A percentile compares a stretch with the other conserved stretches of the same genome.
Evolutionary conservation across 2,113 vertebrate genomes (phyloP).

Genomic region (Acanthochromis polyacanthus): DNA sequence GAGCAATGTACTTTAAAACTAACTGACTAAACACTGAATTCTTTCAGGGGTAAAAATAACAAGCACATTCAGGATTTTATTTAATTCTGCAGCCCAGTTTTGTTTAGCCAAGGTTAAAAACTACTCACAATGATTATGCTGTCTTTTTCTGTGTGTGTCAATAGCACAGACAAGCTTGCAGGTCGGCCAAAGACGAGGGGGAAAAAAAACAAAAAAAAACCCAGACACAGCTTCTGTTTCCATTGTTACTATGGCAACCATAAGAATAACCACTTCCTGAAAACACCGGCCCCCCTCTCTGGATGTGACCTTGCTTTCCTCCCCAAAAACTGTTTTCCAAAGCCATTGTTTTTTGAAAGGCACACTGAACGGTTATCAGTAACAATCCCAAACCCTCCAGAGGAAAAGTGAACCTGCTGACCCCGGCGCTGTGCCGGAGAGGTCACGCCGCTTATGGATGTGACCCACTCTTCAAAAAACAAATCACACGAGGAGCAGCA

Average conservation of each 20-base stretch:
- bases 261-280: slow-evolving; percentile 47
- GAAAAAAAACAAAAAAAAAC: not conserved
- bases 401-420: slow-evolving; percentile 32
- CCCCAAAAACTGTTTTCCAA: slow-evolving; percentile 38
- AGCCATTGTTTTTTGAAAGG: slow-evolving; percentile 52
- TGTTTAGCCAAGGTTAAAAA: slow-evolving; percentile 10
- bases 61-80: not conserved
- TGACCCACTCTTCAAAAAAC: slow-evolving; percentile 35
- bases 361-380: slow-evolving; percentile 27
- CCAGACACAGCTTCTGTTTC: not conserved
- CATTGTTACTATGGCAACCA: slow-evolving; percentile 31
- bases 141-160: not conserved
- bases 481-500: slow-evolving; percentile 14
- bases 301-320: slow-evolving; percentile 52
- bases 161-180: not conserved
- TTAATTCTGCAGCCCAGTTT: not conserved
- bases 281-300: slow-evolving; percentile 19
- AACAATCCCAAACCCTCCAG: slow-evolving; percentile 36
- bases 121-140: not conserved
- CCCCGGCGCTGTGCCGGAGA: not conserved
- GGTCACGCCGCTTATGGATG: slow-evolving; percentile 46
- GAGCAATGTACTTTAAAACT: not conserved
- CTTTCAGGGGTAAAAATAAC: not conserved
- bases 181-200: not conserved
- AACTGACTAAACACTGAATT: too few species aligned